Evolutionary conservation across 2,113 vertebrate genomes (phyloP).

Genomic region (Glareola pratincola): DNA sequence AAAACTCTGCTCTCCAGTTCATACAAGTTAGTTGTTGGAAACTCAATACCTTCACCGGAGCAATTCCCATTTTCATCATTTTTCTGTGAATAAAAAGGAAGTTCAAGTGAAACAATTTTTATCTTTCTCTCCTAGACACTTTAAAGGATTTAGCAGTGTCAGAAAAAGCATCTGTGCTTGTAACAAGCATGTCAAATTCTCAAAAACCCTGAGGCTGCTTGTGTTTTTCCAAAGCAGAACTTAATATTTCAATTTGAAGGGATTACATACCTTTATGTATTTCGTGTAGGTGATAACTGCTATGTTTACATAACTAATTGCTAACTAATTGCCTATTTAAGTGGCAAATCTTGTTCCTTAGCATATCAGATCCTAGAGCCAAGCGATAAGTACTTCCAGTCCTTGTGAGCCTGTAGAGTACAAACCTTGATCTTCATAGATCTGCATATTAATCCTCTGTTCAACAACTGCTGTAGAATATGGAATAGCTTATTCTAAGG

Average conservation of each 20-base stretch:
- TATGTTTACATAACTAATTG: slow-evolving; percentile 21
- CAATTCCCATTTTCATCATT: slow-evolving; percentile 98
- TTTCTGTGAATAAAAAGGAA: slow-evolving; percentile 76
- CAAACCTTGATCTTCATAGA: neutral
- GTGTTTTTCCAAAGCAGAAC: neutral
- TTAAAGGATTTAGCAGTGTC: neutral
- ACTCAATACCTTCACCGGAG: slow-evolving; percentile 92
- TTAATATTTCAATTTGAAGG: neutral
- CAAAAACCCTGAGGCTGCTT: neutral
- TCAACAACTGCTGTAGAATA: neutral
- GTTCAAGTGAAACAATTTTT: neutral
- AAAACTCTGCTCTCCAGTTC: slow-evolving; percentile 97
- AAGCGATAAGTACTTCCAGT: slow-evolving; percentile 15
- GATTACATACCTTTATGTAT: slow-evolving; percentile 20
- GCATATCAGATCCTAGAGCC: neutral
- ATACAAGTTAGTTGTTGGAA: slow-evolving; percentile 97
- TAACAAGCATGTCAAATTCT: neutral
- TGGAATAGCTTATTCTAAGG: neutral
- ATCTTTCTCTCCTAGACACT: neutral
- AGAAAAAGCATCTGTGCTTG: neutral
- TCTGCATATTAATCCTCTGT: neutral
- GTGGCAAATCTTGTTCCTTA: neutral
- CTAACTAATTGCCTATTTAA: slow-evolving; percentile 10
- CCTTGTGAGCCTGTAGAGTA: neutral
- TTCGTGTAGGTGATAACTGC: neutral